These are phyloP conservation scores for Syrmaticus mikado DNA, from an alignment of 2,113 vertebrate genomes.

Conservation along the genomic window DNA sequence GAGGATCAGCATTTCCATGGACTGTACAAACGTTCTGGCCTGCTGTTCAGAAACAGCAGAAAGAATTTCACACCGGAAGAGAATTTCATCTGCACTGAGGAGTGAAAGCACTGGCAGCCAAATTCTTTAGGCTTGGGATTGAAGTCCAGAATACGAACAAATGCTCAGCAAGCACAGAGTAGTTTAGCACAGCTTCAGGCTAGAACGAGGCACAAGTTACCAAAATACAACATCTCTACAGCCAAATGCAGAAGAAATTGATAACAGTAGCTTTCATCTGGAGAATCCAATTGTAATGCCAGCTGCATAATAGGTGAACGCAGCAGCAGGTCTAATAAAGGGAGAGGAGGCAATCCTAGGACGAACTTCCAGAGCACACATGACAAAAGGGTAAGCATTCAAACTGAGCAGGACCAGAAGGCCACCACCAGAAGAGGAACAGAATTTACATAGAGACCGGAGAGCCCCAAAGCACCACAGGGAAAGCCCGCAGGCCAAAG, in stretches of 20 bases:
- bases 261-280: background rate
- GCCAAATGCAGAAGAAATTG: conserved; percentile 4
- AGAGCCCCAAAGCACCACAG: background rate
- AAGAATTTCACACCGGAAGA: conserved; percentile 12
- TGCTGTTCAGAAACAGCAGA: background rate
- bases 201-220: background rate
- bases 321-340: background rate
- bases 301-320: background rate
- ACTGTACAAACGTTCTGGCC: background rate
- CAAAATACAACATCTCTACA: background rate
- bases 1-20: background rate
- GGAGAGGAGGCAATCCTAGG: background rate
- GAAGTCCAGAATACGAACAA: background rate
- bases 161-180: background rate
- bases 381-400: background rate
- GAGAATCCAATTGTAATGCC: background rate
- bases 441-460: background rate
- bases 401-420: background rate
- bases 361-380: background rate
- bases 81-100: background rate
- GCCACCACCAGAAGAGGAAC: conserved; percentile 35
- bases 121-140: background rate
- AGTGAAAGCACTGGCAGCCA: background rate
- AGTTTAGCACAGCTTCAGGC: background rate
- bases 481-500: background rate